A percentile compares a stretch with the other conserved stretches of the same genome.
Conservation (phyloP, 2,797 vertebrate genomes). For the Liparis tanakae region DNA sequence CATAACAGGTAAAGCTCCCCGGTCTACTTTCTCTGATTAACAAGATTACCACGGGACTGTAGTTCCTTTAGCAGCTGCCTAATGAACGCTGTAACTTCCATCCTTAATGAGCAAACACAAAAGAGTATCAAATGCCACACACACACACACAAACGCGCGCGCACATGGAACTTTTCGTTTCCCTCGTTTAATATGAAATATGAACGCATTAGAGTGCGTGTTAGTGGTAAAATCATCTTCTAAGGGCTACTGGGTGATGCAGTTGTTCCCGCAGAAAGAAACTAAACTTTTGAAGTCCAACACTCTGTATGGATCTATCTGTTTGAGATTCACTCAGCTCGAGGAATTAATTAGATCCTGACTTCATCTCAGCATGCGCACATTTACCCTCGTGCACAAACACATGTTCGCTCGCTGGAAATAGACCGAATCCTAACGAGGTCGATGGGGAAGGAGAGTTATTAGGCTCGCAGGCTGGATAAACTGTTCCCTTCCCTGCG, state of each 20-base stretch:
- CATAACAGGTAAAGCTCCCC: constrained; percentile 24
- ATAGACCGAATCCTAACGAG: constrained; percentile 65
- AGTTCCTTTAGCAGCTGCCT: constrained; percentile 35
- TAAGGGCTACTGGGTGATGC: constrained; percentile 21
- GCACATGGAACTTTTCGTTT: constrained; percentile 27
- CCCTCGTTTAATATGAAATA: constrained; percentile 52
- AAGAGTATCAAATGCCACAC: constrained; percentile 36
- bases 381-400: constrained; percentile 45
- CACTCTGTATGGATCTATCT: constrained; percentile 13
- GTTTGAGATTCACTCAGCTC: constrained; percentile 28
- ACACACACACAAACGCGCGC: neutral
- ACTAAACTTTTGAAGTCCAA: constrained; percentile 19
- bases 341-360: constrained; percentile 65
- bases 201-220: constrained; percentile 43
- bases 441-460: constrained; percentile 61
- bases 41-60: constrained; percentile 28
- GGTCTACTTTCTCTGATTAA: constrained; percentile 33
- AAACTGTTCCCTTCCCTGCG: constrained; percentile 59
- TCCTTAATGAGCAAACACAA: constrained; percentile 49
- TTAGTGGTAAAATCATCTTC: constrained; percentile 58
- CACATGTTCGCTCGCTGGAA: constrained; percentile 48
- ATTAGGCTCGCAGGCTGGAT: constrained; percentile 60
- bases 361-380: constrained; percentile 51
- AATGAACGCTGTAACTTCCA: constrained; percentile 40
- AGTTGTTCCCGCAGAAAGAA: neutral